phyloP scores from a whole-genome alignment of 2,113 vertebrate genomes.

The Prionailurus bengalensis region DNA sequence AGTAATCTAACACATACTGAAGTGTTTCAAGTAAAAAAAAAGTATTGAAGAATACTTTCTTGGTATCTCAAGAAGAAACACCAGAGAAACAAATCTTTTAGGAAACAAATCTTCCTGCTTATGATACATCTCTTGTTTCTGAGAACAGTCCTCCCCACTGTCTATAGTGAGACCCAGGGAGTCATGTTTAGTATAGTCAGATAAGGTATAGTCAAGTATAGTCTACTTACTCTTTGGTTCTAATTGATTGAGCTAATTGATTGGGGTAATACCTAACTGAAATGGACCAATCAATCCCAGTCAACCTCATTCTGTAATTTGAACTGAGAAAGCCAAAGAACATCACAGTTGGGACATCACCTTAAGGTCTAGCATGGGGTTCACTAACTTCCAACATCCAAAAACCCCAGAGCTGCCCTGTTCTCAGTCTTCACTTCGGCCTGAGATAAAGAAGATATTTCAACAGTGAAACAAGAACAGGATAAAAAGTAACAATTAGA shows the following conservation, averaged over 20 bases:
- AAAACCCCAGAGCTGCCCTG: neutral
- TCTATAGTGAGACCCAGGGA: neutral
- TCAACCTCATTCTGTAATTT: neutral
- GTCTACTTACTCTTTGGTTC: neutral
- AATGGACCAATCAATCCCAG: neutral
- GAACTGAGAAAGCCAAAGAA: neutral
- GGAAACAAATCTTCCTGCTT: neutral
- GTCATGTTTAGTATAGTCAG: neutral
- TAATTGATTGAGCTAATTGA: neutral
- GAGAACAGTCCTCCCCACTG: neutral
- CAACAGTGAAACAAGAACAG: neutral
- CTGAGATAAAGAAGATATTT: neutral
- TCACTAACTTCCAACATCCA: neutral
- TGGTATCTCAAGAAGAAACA: conserved; percentile 13
- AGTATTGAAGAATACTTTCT: neutral
- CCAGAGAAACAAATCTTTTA: neutral
- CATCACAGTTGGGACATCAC: neutral
- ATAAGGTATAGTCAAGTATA: neutral
- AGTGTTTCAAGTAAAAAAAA: conserved; percentile 28
- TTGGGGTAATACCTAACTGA: neutral
- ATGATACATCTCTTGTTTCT: neutral
- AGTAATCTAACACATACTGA: neutral
- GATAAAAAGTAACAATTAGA: neutral
- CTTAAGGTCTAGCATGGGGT: neutral
- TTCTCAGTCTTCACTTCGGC: neutral